These are phyloP conservation scores for Aptenodytes patagonicus DNA, from an alignment of 2,113 vertebrate species.

Conservation along the genomic window DNA sequence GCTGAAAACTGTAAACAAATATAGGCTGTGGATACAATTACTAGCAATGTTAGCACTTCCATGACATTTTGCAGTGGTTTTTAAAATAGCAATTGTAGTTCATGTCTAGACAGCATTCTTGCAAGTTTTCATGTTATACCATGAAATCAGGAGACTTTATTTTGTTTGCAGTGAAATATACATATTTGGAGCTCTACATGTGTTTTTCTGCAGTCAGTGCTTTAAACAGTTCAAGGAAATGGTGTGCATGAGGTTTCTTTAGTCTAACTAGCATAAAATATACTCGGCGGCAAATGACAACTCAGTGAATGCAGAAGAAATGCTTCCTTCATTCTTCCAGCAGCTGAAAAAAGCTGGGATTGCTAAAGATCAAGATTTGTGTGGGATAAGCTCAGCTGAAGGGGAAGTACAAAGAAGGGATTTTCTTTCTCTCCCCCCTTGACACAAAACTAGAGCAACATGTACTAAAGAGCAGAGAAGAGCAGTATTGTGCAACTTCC, in stretches of 20 bases:
- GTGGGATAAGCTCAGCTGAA: neutral
- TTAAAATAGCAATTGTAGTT: neutral
- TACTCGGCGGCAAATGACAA: neutral
- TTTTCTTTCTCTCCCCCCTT: neutral
- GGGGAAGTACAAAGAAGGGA: neutral
- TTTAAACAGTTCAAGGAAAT: neutral
- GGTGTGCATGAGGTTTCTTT: neutral
- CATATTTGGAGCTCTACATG: accelerated
- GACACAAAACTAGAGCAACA: neutral
- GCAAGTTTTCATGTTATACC: neutral
- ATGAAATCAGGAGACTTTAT: neutral
- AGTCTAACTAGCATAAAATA: neutral
- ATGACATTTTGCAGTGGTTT: neutral
- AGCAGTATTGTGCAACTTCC: neutral
- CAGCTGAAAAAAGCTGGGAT: neutral
- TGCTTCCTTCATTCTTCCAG: neutral
- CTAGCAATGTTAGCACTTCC: neutral
- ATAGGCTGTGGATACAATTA: neutral
- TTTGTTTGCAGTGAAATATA: neutral
- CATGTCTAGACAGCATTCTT: neutral
- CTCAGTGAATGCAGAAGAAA: neutral
- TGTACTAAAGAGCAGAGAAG: neutral
- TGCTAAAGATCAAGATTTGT: neutral
- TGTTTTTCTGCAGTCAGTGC: neutral
- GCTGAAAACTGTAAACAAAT: neutral